Evolutionary conservation across 1,140 invertebrate genomes (phyloP), one percentile per base, ranked within the genome.

Genomic region (Tetragnatha versicolor): DNA sequence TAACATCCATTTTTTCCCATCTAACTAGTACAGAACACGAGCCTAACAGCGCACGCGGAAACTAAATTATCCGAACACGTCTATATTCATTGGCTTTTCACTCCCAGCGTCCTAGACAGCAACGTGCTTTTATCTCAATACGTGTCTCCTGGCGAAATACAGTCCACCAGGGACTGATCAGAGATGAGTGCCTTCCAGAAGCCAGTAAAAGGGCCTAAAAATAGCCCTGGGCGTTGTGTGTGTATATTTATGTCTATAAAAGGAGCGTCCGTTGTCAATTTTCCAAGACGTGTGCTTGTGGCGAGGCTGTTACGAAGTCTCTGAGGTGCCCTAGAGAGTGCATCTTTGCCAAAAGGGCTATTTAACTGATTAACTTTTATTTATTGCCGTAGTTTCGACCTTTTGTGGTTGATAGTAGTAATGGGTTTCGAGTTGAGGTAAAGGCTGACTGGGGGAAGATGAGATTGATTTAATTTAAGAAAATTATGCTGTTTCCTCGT

Each of bases 291-390:
- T 29, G 35, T 29, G 17, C 65, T 65, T 14, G 61, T 37, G 22
- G 55, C 17, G 35, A n/a, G 25, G 61, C 27, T 65, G 42, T 65
- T 65, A 65, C 42, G 39, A 65, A 33, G 7, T 20, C 61, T 65
- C 42, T 31, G 35, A 42, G 61, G 61, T 47, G 12, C 20, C 42
- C 20, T 20, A 17, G 42, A 20, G 42, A 47, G 29, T 31, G 27
- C 61, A 39, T 65, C 61, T 65, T n/a, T 42, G 29, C 55, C 55
- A 35, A 49, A 68, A 33, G 20, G 35, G 68, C 68, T 70, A 68
- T 70, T 70, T 70, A 70, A 58, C 31, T 22, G 51, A 55, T 70
- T 70, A 55, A 70, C 49, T 70, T 53, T 68, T 70, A 70, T 70
- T 70, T 70, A 70, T 70, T 70, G 33, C 47, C 51, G 12, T 5